Evolutionary conservation across 2,888 invertebrate genomes (phyloP).

Genomic region (Dorcus hopei): DNA sequence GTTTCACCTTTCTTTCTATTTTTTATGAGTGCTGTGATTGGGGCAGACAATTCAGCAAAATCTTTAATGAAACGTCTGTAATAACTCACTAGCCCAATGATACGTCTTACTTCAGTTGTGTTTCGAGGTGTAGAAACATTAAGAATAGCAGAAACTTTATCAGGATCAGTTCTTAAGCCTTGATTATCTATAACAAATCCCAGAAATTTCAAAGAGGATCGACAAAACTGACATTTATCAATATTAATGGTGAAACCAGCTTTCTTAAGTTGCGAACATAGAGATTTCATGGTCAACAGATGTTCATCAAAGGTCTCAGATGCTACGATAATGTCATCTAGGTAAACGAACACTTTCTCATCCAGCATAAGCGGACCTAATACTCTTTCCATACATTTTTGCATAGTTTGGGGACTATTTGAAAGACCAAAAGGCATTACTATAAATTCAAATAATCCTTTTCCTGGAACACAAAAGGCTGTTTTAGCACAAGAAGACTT

Average conservation of each 20-base stretch:
- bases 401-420: too few relatives aligned
- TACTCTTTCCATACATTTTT: too few relatives aligned
- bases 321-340: too few relatives aligned
- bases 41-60: neutral
- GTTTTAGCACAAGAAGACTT: too few relatives aligned
- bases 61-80: constrained; percentile 1
- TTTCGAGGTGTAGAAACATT: neutral
- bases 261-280: neutral
- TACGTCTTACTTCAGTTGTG: neutral
- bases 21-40: neutral
- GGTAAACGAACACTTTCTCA: too few relatives aligned
- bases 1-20: neutral
- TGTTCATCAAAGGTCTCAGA: too few relatives aligned
- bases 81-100: neutral
- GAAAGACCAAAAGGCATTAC: too few relatives aligned
- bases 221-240: constrained; percentile 30
- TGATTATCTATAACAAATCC: constrained; percentile 11
- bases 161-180: constrained; percentile 5
- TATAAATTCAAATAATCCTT: too few relatives aligned
- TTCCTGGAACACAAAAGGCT: too few relatives aligned
- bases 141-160: constrained; percentile 7
- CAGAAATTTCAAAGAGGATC: constrained; percentile 21
- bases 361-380: too few relatives aligned
- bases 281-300: too few relatives aligned
- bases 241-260: constrained; percentile 8